These are phyloP conservation scores for Ploceus nigricollis DNA, from an alignment of 2,113 vertebrate genomes.

Conservation along the genomic window DNA sequence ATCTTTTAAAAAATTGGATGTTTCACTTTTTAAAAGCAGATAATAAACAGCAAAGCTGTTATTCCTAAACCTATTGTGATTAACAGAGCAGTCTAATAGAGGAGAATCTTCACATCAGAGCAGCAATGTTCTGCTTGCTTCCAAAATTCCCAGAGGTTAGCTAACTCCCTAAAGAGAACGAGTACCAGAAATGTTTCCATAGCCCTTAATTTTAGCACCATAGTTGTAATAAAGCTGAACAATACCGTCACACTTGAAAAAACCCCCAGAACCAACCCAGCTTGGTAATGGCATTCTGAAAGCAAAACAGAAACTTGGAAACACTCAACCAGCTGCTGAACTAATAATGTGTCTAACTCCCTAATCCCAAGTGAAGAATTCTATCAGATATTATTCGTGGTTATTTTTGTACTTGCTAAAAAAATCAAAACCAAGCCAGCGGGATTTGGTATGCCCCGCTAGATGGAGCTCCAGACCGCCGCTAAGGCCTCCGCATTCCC, in stretches of 20 bases:
- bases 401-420: neutral
- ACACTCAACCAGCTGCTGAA: neutral
- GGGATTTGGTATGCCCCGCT: neutral
- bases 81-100: neutral
- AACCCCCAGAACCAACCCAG: rapidly evolving
- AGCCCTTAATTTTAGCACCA: neutral
- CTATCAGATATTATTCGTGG: neutral
- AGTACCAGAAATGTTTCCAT: neutral
- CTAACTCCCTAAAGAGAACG: neutral
- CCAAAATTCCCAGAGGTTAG: neutral
- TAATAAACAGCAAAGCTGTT: neutral
- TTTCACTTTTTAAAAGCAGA: neutral
- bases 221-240: neutral
- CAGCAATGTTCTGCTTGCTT: neutral
- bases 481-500: neutral
- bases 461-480: constrained; percentile 53
- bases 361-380: neutral
- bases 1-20: rapidly evolving
- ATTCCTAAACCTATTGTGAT: neutral
- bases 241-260: neutral
- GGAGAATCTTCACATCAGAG: neutral
- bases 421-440: neutral
- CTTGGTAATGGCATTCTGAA: neutral
- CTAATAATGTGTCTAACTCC: neutral
- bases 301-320: neutral